Percentiles rank a stretch among this genome's conserved stretches.
phyloP scores from a whole-genome alignment of 2,888 invertebrate genomes.

The Gisinianus flammeolus region DNA sequence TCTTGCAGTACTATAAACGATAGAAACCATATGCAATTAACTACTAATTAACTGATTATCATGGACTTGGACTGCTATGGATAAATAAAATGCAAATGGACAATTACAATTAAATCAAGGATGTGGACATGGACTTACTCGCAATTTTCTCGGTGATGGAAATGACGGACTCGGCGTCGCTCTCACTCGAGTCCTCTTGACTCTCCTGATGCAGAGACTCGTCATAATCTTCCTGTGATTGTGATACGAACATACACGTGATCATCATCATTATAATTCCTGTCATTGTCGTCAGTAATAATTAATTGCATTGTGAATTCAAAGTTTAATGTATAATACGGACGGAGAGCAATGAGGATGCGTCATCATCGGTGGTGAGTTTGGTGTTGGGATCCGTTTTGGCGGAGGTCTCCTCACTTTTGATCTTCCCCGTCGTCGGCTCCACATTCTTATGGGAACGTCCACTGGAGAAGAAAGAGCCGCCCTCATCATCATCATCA shows the following conservation, averaged over 20 bases:
- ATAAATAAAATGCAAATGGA: too few species aligned
- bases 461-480: too few species aligned
- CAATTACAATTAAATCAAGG: not conserved
- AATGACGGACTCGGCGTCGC: conserved; percentile 27
- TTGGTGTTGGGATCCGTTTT: not conserved
- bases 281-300: too few species aligned
- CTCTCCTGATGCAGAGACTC: not conserved
- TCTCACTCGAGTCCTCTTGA: not conserved
- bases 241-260: not conserved
- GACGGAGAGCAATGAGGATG: not conserved
- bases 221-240: not conserved
- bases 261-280: too few species aligned
- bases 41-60: too few species aligned
- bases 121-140: conserved; percentile 14
- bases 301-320: not conserved
- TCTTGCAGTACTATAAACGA: conserved; percentile 29
- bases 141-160: conserved; percentile 43
- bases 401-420: not conserved
- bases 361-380: not conserved
- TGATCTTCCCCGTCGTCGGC: not conserved
- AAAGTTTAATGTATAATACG: too few species aligned
- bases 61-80: too few species aligned
- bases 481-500: conserved; percentile 9
- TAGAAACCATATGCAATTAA: not conserved
- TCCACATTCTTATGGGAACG: too few species aligned